Conservation (phyloP, 1,140 invertebrate species). For the Proctacanthus coquilletti region DNA sequence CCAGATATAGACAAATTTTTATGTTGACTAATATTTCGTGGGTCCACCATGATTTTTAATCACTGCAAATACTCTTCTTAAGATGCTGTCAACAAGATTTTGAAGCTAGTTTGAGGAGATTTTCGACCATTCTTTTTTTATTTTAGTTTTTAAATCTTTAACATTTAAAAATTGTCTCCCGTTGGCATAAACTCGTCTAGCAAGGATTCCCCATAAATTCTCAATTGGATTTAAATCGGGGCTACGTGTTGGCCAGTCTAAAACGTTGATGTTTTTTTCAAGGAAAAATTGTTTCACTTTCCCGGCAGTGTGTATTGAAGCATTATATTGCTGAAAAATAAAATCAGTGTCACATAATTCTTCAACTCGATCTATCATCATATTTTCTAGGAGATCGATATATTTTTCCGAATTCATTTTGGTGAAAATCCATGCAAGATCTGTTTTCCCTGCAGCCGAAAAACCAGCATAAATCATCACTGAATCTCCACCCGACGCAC, state of each 20-base stretch:
- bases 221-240: slow-evolving; percentile 8
- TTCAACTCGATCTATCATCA: background rate
- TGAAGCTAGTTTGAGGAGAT: too few species aligned
- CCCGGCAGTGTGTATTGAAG: background rate
- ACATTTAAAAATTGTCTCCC: background rate
- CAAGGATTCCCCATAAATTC: slow-evolving; percentile 4
- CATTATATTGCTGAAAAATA: slow-evolving; percentile 5
- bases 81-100: too few species aligned
- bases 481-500: background rate
- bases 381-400: background rate
- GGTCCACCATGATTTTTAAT: too few species aligned
- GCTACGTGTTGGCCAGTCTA: slow-evolving; percentile 5
- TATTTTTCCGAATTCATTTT: slow-evolving; percentile 1
- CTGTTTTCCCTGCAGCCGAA: background rate
- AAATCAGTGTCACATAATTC: background rate
- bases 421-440: too few species aligned
- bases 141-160: too few species aligned
- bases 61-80: too few species aligned
- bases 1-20: too few species aligned
- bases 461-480: background rate
- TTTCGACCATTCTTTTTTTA: too few species aligned
- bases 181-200: background rate
- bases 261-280: background rate
- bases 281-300: background rate
- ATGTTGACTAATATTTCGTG: too few species aligned